Percentiles rank a stretch among this genome's conserved stretches.
These are phyloP conservation scores for Drosophila algonquin DNA, from an alignment of 2,888 invertebrate genomes.

Conservation along the genomic window DNA sequence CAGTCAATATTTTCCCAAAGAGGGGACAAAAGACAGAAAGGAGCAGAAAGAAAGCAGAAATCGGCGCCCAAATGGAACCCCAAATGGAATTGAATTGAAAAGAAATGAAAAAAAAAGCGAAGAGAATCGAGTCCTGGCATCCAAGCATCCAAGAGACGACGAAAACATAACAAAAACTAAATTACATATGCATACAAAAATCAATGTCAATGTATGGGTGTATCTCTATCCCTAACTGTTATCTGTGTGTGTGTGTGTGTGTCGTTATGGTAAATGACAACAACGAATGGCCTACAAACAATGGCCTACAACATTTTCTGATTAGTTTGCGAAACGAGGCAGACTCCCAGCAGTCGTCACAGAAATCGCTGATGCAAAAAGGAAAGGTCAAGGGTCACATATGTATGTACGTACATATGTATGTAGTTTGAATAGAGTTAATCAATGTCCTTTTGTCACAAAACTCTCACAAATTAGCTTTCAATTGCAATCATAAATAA, in stretches of 20 bases:
- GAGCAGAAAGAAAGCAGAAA: not conserved
- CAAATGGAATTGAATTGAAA: constrained; percentile 64
- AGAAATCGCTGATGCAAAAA: constrained; percentile 33
- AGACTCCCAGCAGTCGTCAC: constrained; percentile 45
- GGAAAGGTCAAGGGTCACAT: constrained; percentile 9
- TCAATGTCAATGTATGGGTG: constrained; percentile 21
- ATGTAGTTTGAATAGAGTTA: not conserved
- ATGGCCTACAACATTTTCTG: constrained; percentile 67
- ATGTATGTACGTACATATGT: too few species aligned
- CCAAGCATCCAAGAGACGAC: constrained; percentile 46
- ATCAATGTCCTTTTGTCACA: constrained; percentile 13
- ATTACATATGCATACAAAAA: constrained; percentile 77
- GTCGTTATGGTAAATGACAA: constrained; percentile 55
- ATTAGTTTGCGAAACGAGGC: constrained; percentile 59
- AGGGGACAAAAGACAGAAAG: constrained; percentile 7
- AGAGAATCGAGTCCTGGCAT: constrained; percentile 47
- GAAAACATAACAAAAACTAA: constrained; percentile 55
- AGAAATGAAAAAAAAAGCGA: constrained; percentile 15
- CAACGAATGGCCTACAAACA: constrained; percentile 42
- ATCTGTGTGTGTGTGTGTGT: constrained; percentile 11
- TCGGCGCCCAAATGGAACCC: constrained; percentile 3
- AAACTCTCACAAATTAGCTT: constrained; percentile 35
- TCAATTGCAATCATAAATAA: constrained; percentile 37
- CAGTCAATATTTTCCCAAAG: constrained; percentile 73
- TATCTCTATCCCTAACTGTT: not conserved